Evolutionary conservation across 2,797 vertebrate genomes (phyloP), one percentile per base, ranked within the genome.

Genomic region (Sebastes trivittatus): DNA sequence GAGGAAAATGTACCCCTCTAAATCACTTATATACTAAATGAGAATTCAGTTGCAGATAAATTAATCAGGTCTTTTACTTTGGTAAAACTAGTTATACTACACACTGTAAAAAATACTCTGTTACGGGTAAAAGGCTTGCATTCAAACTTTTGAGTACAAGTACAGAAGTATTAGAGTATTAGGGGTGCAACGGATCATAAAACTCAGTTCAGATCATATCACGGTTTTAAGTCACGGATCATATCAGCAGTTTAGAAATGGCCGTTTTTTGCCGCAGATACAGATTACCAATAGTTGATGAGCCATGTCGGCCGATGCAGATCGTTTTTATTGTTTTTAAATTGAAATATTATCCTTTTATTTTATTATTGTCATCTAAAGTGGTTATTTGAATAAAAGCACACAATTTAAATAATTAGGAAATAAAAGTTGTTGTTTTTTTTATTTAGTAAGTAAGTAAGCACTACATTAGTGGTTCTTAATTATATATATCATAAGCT

Each of bases 31-130:
- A 20, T 52, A 52, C 7, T n/a, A 52, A 52, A n/a, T 52, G 46
- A 20, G 46, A 49, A 20, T 52, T 52, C 46, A 52, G 18, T 20
- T 0, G 46, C 0, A 8, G 46, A 20, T 20, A 0, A 49, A 49
- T 49, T 49, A 52, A 52, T 52, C 46, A 52, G 18, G 46, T 52
- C n/a, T 54, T 54, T 54, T 22, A 54, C 52, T 54, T 22, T 54
- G n/a, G 52, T 54, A 54, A 52, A n/a, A 52, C 18, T n/a, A 52
- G 46, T 8, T 52, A 52, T 20, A 52, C 46, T n/a, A 52, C 18
- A 52, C 18, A 52, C 46, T 52, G 46, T 52, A 20, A n/a, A 9
- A 49, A 52, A 52, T 52, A 52, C 46, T 20, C 46, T 23, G 52
- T 11, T 23, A 55, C 1, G 0, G 52, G 52, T 55, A 22, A 56